These are phyloP conservation scores for Carterocephalus palaemon DNA, from an alignment of 2,888 invertebrate genomes.

Conservation along the genomic window DNA sequence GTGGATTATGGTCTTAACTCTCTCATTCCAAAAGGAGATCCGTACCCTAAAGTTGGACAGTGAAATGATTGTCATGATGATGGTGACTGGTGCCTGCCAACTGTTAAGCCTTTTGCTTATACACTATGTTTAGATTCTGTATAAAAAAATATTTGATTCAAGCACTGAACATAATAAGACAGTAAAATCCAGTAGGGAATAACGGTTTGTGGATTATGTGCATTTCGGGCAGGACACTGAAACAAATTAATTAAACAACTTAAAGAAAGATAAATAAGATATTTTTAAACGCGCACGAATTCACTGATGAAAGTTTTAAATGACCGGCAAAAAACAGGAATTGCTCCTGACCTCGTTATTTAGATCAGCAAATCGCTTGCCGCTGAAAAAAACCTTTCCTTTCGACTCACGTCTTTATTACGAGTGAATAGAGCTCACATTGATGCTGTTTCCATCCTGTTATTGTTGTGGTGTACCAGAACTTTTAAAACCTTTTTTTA, in stretches of 20 bases:
- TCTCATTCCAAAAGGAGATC: too few species aligned
- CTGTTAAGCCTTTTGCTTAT: too few species aligned
- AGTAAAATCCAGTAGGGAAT: not conserved
- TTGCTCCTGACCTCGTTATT: slow-evolving; percentile 68
- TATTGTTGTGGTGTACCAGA: slow-evolving; percentile 39
- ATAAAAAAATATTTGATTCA: too few species aligned
- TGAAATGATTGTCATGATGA: too few species aligned
- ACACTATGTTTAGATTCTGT: too few species aligned
- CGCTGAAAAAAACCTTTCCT: slow-evolving; percentile 31
- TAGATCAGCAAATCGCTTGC: slow-evolving; percentile 50
- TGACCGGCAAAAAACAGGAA: slow-evolving; percentile 61
- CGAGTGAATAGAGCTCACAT: slow-evolving; percentile 23
- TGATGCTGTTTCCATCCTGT: slow-evolving; percentile 21
- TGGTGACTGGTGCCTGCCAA: too few species aligned
- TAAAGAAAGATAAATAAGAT: slow-evolving; percentile 61
- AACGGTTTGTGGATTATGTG: slow-evolving; percentile 6
- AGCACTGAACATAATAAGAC: too few species aligned
- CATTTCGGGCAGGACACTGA: slow-evolving; percentile 28
- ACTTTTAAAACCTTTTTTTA: slow-evolving; percentile 62
- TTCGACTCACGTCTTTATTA: slow-evolving; percentile 27
- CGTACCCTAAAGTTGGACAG: too few species aligned
- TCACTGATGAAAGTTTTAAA: slow-evolving; percentile 77
- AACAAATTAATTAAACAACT: slow-evolving; percentile 50
- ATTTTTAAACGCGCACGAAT: slow-evolving; percentile 59
- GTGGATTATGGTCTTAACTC: too few species aligned